Conservation (phyloP, 2,113 vertebrate species). For the Scolopax mira region DNA sequence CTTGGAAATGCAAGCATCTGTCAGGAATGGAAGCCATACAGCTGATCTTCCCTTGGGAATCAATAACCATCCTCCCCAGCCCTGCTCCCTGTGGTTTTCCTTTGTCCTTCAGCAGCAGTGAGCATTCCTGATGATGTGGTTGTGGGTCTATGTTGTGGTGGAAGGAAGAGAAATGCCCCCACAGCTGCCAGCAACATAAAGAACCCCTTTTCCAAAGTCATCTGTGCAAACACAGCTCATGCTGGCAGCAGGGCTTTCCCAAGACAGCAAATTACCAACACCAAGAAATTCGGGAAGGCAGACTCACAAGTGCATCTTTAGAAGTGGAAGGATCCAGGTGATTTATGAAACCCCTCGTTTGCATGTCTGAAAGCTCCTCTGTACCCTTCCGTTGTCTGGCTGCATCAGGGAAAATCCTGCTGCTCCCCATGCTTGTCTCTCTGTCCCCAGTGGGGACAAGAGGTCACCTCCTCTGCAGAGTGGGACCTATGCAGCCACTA, state of each 20-base stretch:
- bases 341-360: background rate
- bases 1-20: background rate
- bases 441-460: background rate
- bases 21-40: background rate
- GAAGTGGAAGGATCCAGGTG: background rate
- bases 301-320: background rate
- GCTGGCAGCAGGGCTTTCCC: background rate
- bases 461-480: background rate
- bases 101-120: accelerated
- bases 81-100: background rate
- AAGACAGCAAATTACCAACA: no score
- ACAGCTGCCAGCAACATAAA: background rate
- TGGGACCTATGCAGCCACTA: background rate
- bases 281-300: background rate
- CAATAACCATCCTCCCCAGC: background rate
- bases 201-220: background rate
- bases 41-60: background rate
- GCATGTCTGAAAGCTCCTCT: no score
- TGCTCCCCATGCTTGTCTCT: background rate
- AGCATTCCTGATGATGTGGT: background rate
- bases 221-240: background rate
- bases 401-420: background rate
- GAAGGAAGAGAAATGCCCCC: background rate
- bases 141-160: background rate
- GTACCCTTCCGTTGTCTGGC: background rate